A percentile compares a stretch with the other conserved stretches of the same genome.
These are phyloP conservation scores for Polypedilum pembai DNA, from an alignment of 1,140 invertebrate genomes.

Conservation along the genomic window DNA sequence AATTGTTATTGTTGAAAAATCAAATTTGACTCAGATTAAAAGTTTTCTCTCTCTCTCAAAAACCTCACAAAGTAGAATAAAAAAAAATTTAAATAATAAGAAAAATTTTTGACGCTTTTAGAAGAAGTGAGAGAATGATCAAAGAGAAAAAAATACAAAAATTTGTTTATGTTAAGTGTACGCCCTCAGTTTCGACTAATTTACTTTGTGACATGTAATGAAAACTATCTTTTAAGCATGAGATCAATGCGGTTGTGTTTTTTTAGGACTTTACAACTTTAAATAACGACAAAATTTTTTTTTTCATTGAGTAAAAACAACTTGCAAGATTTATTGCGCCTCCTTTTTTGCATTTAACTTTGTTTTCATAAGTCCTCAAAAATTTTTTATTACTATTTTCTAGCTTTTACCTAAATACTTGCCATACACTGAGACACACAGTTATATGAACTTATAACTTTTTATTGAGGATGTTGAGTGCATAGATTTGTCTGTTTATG, in stretches of 20 bases:
- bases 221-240: no score
- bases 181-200: no score
- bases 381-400: background rate
- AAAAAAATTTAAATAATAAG: background rate
- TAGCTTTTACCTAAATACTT: background rate
- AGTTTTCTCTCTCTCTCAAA: background rate
- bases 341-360: background rate
- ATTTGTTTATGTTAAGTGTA: background rate
- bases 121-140: background rate
- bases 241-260: constrained; percentile 1
- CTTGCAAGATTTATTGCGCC: background rate
- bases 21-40: background rate
- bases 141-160: background rate
- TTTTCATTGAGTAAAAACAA: background rate
- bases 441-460: constrained; percentile 22
- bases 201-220: no score
- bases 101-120: background rate
- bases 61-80: background rate
- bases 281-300: background rate
- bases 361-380: constrained; percentile 24
- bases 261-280: constrained; percentile 23
- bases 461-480: constrained; percentile 27
- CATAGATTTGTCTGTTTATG: background rate
- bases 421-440: background rate
- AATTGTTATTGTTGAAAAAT: background rate